Evolutionary conservation across 2,113 vertebrate genomes (phyloP).

Genomic region (Cnemophilus loriae): DNA sequence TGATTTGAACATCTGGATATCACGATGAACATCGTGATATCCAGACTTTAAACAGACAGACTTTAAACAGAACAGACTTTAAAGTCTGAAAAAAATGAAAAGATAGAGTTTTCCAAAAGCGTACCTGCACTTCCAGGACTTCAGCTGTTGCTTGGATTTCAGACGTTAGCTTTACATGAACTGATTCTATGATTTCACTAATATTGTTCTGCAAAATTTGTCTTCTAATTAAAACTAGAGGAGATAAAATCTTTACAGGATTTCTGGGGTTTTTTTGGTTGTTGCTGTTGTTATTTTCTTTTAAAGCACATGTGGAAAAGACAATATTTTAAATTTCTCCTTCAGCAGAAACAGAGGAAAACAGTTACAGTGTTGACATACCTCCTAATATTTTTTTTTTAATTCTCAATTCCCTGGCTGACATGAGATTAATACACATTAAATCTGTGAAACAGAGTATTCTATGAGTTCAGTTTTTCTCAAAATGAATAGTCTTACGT

Average conservation of each 20-base stretch:
- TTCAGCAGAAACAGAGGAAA: not conserved
- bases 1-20: not conserved
- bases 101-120: not conserved
- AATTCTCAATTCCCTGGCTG: not conserved
- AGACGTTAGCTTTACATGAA: not conserved
- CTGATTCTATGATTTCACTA: not conserved
- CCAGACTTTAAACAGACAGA: too few species aligned
- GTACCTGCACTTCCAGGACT: not conserved
- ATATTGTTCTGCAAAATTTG: not conserved
- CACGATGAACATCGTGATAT: too few species aligned
- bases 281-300: not conserved
- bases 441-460: not conserved
- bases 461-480: not conserved
- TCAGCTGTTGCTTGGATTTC: not conserved
- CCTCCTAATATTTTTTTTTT: not conserved
- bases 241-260: not conserved
- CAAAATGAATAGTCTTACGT: not conserved
- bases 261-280: not conserved
- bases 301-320: not conserved
- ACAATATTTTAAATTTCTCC: not conserved
- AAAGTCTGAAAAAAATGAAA: not conserved
- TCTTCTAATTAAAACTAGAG: not conserved
- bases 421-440: not conserved
- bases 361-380: not conserved
- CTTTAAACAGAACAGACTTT: too few species aligned